These are phyloP conservation scores for Clarias fuscus DNA, from an alignment of 2,797 vertebrate genomes.

Conservation along the genomic window DNA sequence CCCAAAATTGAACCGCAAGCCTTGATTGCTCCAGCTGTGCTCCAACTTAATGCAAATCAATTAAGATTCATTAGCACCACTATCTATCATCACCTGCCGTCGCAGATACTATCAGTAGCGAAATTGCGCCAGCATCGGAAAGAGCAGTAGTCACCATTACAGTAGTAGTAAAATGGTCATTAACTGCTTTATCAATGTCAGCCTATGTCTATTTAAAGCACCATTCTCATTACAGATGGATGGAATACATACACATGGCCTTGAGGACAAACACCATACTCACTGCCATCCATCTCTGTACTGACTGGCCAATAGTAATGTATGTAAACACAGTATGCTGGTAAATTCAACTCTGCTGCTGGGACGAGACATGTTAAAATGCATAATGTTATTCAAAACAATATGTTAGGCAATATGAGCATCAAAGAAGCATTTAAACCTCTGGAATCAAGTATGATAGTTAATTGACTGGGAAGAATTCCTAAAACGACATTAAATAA, in stretches of 20 bases:
- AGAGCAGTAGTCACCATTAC: slow-evolving; percentile 12
- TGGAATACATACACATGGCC: slow-evolving; percentile 19
- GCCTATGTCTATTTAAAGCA: slow-evolving; percentile 30
- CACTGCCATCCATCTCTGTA: neutral
- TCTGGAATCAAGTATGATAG: too few species aligned
- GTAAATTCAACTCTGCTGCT: neutral
- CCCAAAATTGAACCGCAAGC: slow-evolving; percentile 2
- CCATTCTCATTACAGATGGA: slow-evolving; percentile 25
- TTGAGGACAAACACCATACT: slow-evolving; percentile 26
- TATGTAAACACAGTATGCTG: neutral
- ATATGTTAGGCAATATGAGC: too few species aligned
- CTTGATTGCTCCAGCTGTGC: neutral
- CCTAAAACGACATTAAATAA: neutral
- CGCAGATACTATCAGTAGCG: slow-evolving; percentile 5
- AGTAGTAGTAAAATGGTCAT: slow-evolving; percentile 38
- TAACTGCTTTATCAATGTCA: slow-evolving; percentile 39
- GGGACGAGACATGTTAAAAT: neutral
- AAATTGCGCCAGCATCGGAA: slow-evolving; percentile 38
- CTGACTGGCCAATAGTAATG: neutral
- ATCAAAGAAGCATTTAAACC: neutral
- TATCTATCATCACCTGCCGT: slow-evolving; percentile 14
- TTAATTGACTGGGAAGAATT: neutral
- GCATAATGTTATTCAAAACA: neutral
- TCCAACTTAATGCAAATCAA: slow-evolving; percentile 35
- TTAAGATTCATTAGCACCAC: slow-evolving; percentile 36